These are phyloP conservation scores for Carassius carassius DNA, from an alignment of 2,113 vertebrate genomes.

Conservation along the genomic window DNA sequence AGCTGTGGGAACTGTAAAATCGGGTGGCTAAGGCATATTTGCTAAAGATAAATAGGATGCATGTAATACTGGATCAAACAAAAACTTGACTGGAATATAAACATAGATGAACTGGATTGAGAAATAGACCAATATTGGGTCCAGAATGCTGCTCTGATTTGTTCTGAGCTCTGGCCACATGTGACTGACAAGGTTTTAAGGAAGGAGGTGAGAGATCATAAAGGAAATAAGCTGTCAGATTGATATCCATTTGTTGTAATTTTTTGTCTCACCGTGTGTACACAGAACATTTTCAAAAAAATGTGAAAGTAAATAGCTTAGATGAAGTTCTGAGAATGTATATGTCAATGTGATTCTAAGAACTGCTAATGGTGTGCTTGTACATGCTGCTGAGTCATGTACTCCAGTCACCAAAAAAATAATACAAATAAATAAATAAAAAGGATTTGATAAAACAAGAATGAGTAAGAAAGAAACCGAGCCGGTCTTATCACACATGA, in stretches of 20 bases:
- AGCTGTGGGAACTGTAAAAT: background rate
- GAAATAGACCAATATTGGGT: background rate
- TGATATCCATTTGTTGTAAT: background rate
- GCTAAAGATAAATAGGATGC: background rate
- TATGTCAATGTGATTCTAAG: constrained; percentile 30
- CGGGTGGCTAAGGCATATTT: background rate
- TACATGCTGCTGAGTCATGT: constrained; percentile 28
- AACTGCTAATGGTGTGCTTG: constrained; percentile 29
- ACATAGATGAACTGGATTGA: background rate
- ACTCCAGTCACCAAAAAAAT: background rate
- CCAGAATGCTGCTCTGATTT: background rate
- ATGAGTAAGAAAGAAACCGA: constrained; percentile 10
- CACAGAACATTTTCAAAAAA: background rate
- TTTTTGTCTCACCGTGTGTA: background rate
- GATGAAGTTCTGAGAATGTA: constrained; percentile 41
- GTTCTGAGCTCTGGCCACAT: background rate
- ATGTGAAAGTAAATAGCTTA: background rate
- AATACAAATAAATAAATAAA: background rate
- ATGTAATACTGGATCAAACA: background rate
- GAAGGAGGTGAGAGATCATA: background rate
- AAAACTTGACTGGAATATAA: background rate
- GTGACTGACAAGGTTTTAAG: background rate
- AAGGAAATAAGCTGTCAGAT: background rate
- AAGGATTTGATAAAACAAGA: background rate
- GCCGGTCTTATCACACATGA: constrained; percentile 18